Conservation (phyloP, 2,797 vertebrate genomes). For the Bothrops alternatus region DNA sequence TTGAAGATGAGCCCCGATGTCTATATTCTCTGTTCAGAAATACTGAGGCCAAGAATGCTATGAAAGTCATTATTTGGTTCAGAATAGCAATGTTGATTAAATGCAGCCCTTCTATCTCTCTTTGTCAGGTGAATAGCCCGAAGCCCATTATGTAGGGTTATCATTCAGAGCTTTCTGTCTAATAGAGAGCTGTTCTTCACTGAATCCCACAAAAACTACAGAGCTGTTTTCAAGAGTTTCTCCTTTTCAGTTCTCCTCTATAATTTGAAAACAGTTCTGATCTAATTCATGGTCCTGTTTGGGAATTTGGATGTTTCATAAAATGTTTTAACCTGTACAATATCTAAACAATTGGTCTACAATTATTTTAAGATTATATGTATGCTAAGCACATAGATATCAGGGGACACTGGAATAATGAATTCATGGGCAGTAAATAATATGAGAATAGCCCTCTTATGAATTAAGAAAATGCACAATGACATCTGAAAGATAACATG, state of each 20-base stretch:
- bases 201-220: background rate
- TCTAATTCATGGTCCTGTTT: background rate
- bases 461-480: background rate
- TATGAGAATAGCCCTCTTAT: background rate
- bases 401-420: background rate
- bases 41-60: background rate
- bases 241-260: background rate
- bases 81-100: background rate
- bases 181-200: background rate
- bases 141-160: background rate
- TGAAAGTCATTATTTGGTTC: background rate
- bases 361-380: background rate
- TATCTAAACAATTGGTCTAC: background rate
- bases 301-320: background rate
- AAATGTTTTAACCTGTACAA: background rate
- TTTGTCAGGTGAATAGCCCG: background rate
- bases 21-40: background rate
- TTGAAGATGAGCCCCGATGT: background rate
- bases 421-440: background rate
- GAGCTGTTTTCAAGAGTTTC: background rate
- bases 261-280: background rate
- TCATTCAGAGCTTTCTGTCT: background rate
- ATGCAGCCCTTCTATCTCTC: background rate
- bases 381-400: background rate
- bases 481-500: background rate